phyloP scores from a whole-genome alignment of 2,113 vertebrate species.

The Globicephala melas region DNA sequence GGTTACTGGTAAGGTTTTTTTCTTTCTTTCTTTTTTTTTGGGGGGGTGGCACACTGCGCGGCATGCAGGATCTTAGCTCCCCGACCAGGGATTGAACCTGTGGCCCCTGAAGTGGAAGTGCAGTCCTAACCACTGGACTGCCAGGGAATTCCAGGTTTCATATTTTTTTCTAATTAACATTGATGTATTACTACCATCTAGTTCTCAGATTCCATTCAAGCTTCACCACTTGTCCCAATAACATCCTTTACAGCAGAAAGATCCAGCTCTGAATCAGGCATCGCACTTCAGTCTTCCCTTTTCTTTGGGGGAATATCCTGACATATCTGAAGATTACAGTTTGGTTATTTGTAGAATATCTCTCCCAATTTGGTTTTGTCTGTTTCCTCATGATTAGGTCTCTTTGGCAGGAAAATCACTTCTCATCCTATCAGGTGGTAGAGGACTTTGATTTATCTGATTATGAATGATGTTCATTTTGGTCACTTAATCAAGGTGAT shows the following conservation, averaged over 20 bases:
- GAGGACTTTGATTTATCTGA: neutral
- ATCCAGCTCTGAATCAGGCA: neutral
- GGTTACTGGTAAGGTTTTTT: neutral
- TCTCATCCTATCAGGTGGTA: neutral
- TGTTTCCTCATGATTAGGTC: neutral
- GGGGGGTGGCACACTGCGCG: too few species aligned
- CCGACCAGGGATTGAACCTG: too few species aligned
- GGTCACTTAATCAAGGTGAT: neutral
- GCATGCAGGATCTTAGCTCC: too few species aligned
- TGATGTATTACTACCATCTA: neutral
- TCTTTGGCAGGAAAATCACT: neutral
- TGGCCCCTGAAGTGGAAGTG: too few species aligned
- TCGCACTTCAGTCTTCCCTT: neutral
- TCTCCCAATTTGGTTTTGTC: neutral
- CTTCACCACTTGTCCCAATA: neutral
- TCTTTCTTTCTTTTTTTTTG: too few species aligned
- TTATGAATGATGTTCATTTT: neutral
- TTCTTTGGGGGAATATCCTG: neutral
- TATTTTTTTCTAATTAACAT: neutral
- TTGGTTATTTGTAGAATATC: neutral
- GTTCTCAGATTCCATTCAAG: neutral
- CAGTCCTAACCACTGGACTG: too few species aligned
- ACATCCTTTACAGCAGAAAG: neutral
- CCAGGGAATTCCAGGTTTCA: neutral
- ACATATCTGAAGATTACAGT: neutral